Base-by-base conservation (phyloP, 2,797 vertebrate species). In the Manis crassicaudata region DNA sequence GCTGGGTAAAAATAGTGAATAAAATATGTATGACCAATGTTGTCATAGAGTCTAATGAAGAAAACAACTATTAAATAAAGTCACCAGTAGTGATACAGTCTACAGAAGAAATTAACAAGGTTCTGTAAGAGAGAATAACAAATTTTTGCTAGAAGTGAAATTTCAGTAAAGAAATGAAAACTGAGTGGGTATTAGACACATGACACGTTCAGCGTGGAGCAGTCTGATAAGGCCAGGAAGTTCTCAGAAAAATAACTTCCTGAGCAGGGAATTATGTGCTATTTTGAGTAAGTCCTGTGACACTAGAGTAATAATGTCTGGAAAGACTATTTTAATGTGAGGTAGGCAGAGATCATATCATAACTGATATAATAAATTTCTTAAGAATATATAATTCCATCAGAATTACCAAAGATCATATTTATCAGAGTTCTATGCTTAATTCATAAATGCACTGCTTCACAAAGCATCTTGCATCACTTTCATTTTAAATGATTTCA, bases 401-500 rank as follows among this genome's bases (percentile, higher is more conserved):
- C 23, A 60, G 16, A 72, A 65, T 35, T 85, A 82, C 72, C 18
- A 29, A 65, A 80, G 7, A 60, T 40, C 20, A 17, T 3, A 77
- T 21, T 16, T 25, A 56, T 20, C 54, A 86, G 32, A 23, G 50
- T 43, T 77, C 46, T 83, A 52, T 68, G 23, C 2, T 83, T 79
- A 82, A 68, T 43, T 83, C 40, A 50, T 21, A 73, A 63, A 87
- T 84, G 12, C 14, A 62, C 27, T 75, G 77, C 37, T 54, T 95
- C 70, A 70, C 89, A 79, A 54, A 83, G 12, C 13, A 63, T 83
- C 54, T 76, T 70, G 32, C 11, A 88, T n/a, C n/a, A 58, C 62
- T 90, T 90, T 93, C 63, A 94, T 87, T 92, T 73, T 67, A 67
- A 87, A 90, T 12, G 32, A 25, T 56, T 89, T 27, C 32, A 54